Conservation (phyloP, 2,113 vertebrate species). For the Lamprotornis superbus region DNA sequence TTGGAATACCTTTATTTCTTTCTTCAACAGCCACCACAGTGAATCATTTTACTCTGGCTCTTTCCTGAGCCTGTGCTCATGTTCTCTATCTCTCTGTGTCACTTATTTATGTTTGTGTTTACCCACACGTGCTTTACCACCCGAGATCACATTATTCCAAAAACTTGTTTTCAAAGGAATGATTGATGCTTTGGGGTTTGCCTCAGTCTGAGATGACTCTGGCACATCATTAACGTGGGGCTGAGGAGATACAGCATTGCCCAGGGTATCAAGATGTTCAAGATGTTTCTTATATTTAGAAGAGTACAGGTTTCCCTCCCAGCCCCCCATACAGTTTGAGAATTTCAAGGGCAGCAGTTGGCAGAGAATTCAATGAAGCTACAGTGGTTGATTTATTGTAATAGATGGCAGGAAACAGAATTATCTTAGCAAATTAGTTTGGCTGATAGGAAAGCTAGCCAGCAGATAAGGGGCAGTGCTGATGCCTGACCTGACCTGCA, state of each 20-base stretch:
- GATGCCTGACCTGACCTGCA: background rate
- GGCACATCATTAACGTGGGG: background rate
- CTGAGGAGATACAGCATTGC: background rate
- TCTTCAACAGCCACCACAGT: background rate
- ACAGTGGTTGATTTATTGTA: constrained; percentile 36
- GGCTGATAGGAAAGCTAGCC: constrained; percentile 27
- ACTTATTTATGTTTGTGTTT: background rate
- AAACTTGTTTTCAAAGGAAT: background rate
- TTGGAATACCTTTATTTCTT: background rate
- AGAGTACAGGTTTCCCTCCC: background rate
- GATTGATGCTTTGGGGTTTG: background rate
- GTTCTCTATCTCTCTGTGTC: background rate
- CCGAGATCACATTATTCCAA: background rate
- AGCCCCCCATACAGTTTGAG: background rate
- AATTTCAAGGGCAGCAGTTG: constrained; percentile 34
- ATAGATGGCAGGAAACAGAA: constrained; percentile 43
- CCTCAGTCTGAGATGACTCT: background rate
- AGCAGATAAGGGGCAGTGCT: constrained; percentile 12
- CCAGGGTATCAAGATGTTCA: background rate
- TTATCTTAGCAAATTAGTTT: constrained; percentile 47
- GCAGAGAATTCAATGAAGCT: constrained; percentile 14
- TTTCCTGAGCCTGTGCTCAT: background rate
- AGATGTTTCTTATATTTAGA: background rate
- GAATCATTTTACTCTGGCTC: background rate
- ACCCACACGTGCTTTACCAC: background rate